Percentiles rank a stretch among this genome's conserved stretches.
phyloP scores from a whole-genome alignment of 2,888 invertebrate genomes.

The Eristalinus sepulchralis region DNA sequence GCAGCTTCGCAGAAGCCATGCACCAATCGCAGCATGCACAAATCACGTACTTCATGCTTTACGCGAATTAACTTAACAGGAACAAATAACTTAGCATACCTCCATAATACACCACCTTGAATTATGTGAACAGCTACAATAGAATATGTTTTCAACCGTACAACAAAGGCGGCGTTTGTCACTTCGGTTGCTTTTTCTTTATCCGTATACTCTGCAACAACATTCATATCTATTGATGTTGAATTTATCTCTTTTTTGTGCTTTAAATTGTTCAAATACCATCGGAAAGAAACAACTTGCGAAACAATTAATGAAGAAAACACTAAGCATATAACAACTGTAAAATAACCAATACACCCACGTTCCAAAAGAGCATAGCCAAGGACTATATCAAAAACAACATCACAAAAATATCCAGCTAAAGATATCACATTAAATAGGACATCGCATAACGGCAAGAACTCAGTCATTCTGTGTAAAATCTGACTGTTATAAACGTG shows the following conservation, averaged over 20 bases:
- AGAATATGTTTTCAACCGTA: conserved; percentile 73
- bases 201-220: conserved; percentile 24
- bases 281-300: conserved; percentile 88
- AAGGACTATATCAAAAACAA: conserved; percentile 93
- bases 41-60: conserved; percentile 89
- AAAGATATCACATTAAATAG: conserved; percentile 94
- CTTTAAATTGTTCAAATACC: conserved; percentile 83
- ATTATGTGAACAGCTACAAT: conserved; percentile 85
- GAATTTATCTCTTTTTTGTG: conserved; percentile 27
- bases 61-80: conserved; percentile 91
- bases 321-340: conserved; percentile 87
- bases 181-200: conserved; percentile 17
- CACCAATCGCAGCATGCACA: conserved; percentile 89
- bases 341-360: conserved; percentile 85
- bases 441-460: conserved; percentile 94
- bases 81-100: conserved; percentile 92
- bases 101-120: conserved; percentile 88
- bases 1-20: conserved; percentile 95
- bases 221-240: conserved; percentile 19
- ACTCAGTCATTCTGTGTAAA: conserved; percentile 85
- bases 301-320: conserved; percentile 88
- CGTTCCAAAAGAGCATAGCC: conserved; percentile 90
- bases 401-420: conserved; percentile 94
- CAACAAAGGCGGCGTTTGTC: not conserved
- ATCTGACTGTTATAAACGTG: not conserved